A percentile compares a stretch with the other conserved stretches of the same genome.
Evolutionary conservation across 2,113 vertebrate species (phyloP).

Genomic region (Sterrhoptilus dennistouni): DNA sequence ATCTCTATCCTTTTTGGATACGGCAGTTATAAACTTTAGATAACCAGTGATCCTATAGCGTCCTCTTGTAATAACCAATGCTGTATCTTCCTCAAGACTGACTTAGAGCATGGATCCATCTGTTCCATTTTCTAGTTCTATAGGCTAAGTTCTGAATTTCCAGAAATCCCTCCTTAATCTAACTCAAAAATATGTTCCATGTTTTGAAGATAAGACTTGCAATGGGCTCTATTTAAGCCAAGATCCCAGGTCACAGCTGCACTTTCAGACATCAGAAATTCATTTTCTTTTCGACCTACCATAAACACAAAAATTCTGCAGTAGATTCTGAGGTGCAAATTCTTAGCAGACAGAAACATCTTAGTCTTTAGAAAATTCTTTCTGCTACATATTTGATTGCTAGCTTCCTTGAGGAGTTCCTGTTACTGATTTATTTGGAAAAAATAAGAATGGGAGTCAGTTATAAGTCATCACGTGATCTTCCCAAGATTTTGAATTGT

Average conservation of each 20-base stretch:
- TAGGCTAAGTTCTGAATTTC: background rate
- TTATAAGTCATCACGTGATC: background rate
- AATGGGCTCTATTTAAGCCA: background rate
- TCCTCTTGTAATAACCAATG: background rate
- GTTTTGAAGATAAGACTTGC: background rate
- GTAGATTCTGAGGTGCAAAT: background rate
- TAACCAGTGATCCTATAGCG: background rate
- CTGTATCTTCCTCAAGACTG: background rate
- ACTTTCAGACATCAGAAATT: background rate
- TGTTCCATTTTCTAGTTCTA: background rate
- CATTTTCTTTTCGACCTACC: background rate
- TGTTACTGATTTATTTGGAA: background rate
- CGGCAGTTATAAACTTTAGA: background rate
- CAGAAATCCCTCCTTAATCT: background rate
- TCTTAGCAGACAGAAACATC: background rate
- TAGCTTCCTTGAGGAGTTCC: background rate
- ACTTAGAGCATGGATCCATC: background rate
- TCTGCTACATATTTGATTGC: background rate
- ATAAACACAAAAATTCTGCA: background rate
- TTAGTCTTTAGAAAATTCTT: background rate
- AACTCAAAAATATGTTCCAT: background rate
- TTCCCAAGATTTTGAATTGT: background rate
- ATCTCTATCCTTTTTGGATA: background rate
- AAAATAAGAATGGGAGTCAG: background rate
- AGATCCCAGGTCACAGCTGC: background rate